Percentiles rank a stretch among this genome's conserved stretches.
These are phyloP conservation scores for Anodontia alba DNA, from an alignment of 2,888 invertebrate species.

Conservation along the genomic window DNA sequence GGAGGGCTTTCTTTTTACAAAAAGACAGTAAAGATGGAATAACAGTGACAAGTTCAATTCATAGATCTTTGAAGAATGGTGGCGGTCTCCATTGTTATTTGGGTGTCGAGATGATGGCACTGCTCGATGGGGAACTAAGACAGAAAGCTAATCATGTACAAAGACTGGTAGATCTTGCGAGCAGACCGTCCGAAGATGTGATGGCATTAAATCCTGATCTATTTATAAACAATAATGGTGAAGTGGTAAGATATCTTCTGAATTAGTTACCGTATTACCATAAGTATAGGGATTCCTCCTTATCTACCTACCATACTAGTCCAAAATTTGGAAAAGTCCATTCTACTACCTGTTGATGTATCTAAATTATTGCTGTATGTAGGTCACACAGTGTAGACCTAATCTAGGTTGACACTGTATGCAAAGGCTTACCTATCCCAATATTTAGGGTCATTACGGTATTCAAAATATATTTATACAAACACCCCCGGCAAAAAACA, in stretches of 20 bases:
- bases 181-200: not conserved
- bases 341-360: too few relatives aligned
- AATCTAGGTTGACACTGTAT: too few relatives aligned
- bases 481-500: too few relatives aligned
- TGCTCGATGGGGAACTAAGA: conserved; percentile 8
- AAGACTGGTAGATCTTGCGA: not conserved
- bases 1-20: conserved; percentile 5
- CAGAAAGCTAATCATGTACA: not conserved
- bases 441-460: too few relatives aligned
- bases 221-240: conserved; percentile 7
- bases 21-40: conserved; percentile 6
- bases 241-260: conserved; percentile 7
- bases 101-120: not conserved
- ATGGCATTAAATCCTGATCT: conserved; percentile 16
- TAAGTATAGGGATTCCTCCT: too few relatives aligned
- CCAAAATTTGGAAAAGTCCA: too few relatives aligned
- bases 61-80: conserved; percentile 9
- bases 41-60: not conserved
- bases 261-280: too few relatives aligned
- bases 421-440: too few relatives aligned
- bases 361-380: too few relatives aligned
- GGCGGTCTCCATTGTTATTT: conserved; percentile 10
- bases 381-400: too few relatives aligned
- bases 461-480: too few relatives aligned
- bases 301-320: too few relatives aligned